Conservation (phyloP, 2,888 invertebrate genomes). For the Amaurobius ferox region DNA sequence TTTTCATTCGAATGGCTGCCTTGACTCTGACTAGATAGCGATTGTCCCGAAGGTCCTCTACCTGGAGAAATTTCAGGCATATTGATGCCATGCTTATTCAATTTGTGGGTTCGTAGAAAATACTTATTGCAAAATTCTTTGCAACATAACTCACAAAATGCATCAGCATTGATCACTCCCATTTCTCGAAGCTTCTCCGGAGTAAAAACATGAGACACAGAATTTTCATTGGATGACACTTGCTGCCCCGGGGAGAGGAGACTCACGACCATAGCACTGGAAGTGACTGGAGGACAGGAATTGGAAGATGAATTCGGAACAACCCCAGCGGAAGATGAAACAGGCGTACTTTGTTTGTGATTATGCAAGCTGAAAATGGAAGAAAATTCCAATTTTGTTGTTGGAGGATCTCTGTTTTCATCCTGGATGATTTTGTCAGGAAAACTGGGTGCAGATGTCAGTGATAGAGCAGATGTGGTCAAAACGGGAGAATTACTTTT, state of each 20-base stretch:
- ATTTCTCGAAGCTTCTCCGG: constrained; percentile 86
- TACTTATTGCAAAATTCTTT: constrained; percentile 80
- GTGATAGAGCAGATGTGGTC: constrained; percentile 58
- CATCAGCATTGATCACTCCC: constrained; percentile 83
- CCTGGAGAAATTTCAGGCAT: constrained; percentile 70
- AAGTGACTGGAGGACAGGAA: constrained; percentile 53
- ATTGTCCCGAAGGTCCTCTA: constrained; percentile 36
- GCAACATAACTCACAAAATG: constrained; percentile 80
- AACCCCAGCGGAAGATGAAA: constrained; percentile 34
- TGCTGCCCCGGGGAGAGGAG: constrained; percentile 58
- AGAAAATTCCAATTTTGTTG: constrained; percentile 68
- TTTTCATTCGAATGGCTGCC: constrained; percentile 63
- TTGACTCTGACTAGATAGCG: constrained; percentile 56
- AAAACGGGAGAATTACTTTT: constrained; percentile 70
- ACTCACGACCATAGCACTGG: constrained; percentile 37
- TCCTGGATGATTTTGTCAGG: constrained; percentile 48
- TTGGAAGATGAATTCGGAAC: constrained; percentile 49
- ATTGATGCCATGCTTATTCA: constrained; percentile 79
- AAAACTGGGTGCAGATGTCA: constrained; percentile 55
- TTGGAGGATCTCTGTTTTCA: constrained; percentile 46
- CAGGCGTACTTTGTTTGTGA: constrained; percentile 41
- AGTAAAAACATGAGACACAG: constrained; percentile 79
- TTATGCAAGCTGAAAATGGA: constrained; percentile 61
- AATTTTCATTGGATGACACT: constrained; percentile 59
- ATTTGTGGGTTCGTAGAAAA: constrained; percentile 80